These are phyloP conservation scores for Cinara cedri DNA, from an alignment of 2,888 invertebrate species.

Conservation along the genomic window DNA sequence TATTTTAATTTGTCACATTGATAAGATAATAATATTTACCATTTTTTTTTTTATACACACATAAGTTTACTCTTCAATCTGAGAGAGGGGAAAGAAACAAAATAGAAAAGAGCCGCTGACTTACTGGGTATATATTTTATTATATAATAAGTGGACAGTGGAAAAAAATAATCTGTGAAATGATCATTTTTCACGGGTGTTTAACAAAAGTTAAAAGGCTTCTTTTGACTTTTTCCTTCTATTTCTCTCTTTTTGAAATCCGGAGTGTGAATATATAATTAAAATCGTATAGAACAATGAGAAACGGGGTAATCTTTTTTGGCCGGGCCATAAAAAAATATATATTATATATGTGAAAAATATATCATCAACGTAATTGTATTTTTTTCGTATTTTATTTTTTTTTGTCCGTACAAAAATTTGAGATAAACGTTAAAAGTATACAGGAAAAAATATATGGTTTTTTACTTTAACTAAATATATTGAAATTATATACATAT, in stretches of 20 bases:
- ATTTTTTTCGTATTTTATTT: too few relatives aligned
- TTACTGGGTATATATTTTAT: background rate
- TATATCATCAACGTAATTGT: conserved; percentile 2
- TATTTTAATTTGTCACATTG: too few relatives aligned
- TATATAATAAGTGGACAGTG: background rate
- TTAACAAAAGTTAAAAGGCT: conserved; percentile 42
- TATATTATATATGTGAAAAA: conserved; percentile 24
- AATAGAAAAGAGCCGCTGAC: background rate
- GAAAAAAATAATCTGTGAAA: conserved; percentile 22
- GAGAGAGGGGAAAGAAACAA: background rate
- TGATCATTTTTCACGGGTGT: conserved; percentile 38
- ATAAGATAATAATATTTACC: conserved; percentile 33
- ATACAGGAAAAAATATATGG: too few relatives aligned
- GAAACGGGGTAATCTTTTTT: background rate
- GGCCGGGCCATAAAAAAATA: conserved; percentile 23
- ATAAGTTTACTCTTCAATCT: conserved; percentile 5
- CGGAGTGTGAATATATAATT: conserved; percentile 50
- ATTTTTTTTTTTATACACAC: background rate
- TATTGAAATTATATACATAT: too few relatives aligned
- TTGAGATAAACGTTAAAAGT: too few relatives aligned
- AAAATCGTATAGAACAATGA: conserved; percentile 39
- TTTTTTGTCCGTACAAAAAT: too few relatives aligned
- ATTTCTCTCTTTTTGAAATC: background rate
- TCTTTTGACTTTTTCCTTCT: background rate
- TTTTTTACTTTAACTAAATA: too few relatives aligned